Evolutionary conservation across 2,113 vertebrate species (phyloP), one percentile per base, ranked within the genome.

Genomic region (Sander vitreus): DNA sequence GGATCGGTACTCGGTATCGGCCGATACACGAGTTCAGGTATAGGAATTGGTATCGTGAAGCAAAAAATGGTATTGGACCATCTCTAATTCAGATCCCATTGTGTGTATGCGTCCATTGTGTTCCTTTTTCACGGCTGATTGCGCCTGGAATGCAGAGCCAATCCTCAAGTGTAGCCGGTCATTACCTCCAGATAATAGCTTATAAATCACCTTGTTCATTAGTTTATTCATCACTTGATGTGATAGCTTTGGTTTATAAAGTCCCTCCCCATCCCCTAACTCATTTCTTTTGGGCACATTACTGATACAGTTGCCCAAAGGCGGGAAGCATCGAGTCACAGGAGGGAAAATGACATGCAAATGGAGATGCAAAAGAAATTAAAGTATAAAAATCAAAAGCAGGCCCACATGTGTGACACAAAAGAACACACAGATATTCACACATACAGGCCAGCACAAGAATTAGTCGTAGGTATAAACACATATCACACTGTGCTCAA

Each of bases 161-260:
- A 70, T 58, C 33, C 78, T 81, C 25, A 25, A 75, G 62, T 33
- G 50, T 27, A 59, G 72, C 62, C 14, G 9, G 21, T 84, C 50
- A 53, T 89, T 81, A 66, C 47, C 68, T 64, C 73, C 53, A 30
- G 30, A 58, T 47, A 8, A 27, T 39, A 64, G 15, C 8, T 5
- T 68, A 85, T 90, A 58, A 91, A 84, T 88, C 83, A 77, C 14
- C 70, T 86, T 16, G 51, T 73, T 84, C 77, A 85, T 81, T 80
- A 51, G 62, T 72, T 81, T 76, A 89, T 87, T 78, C 86, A 91
- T 82, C 71, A 74, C 25, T 68, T 64, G 11, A 14, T n/a, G 78
- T 65, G 78, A 69, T 59, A 63, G 54, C 30, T 62, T 21, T 51
- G 14, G 39, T 36, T 76, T 39, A 33, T 76, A 12, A 71, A 30